Evolutionary conservation across 2,888 invertebrate genomes (phyloP).

Genomic region (Diabrotica balteata): DNA sequence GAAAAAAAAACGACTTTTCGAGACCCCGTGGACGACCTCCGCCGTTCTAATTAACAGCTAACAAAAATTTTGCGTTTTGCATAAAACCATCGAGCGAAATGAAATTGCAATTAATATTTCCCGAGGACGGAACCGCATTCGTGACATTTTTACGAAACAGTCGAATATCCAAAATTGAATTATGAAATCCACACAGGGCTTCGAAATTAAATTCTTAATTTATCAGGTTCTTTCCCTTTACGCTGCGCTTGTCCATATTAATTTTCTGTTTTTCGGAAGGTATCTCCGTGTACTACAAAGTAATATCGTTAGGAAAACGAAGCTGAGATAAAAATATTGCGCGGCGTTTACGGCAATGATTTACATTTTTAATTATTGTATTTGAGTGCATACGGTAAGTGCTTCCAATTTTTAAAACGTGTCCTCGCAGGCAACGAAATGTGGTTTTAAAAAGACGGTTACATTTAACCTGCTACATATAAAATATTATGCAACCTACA

Average conservation of each 20-base stretch:
- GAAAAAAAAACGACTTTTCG: not conserved
- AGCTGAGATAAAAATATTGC: not conserved
- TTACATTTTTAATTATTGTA: not conserved
- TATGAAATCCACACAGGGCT: slow-evolving; percentile 20
- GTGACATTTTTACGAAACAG: slow-evolving; percentile 32
- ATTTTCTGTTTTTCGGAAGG: not conserved
- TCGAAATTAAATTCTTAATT: slow-evolving; percentile 22
- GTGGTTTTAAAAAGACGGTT: no score
- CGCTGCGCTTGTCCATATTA: not conserved
- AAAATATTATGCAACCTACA: no score
- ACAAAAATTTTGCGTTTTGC: slow-evolving; percentile 29
- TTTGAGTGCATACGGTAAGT: no score
- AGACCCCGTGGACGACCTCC: not conserved
- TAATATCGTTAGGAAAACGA: not conserved
- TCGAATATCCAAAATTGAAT: slow-evolving; percentile 23
- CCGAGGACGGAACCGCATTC: slow-evolving; percentile 15
- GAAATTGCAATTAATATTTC: slow-evolving; percentile 30
- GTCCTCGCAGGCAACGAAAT: no score
- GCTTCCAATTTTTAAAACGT: no score
- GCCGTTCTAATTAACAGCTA: slow-evolving; percentile 28
- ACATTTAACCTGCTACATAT: no score
- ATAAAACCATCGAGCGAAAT: slow-evolving; percentile 24
- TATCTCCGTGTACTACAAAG: not conserved
- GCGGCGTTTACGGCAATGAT: not conserved
- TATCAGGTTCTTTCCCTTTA: slow-evolving; percentile 7